These are phyloP conservation scores for Mellivora capensis DNA, from an alignment of 2,113 vertebrate genomes.

Conservation along the genomic window DNA sequence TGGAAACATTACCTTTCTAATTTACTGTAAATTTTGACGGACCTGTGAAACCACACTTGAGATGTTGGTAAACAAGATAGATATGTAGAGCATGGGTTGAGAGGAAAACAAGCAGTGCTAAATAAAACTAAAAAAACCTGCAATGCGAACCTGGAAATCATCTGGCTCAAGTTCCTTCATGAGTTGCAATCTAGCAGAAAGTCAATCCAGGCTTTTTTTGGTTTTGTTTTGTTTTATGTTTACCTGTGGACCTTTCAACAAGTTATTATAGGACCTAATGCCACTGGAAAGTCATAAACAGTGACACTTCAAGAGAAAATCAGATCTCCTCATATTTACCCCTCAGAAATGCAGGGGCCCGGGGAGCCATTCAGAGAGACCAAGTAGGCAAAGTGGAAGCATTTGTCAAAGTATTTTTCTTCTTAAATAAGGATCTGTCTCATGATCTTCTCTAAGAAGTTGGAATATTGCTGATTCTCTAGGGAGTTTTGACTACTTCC, in stretches of 20 bases:
- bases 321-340: neutral
- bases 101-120: constrained; percentile 7
- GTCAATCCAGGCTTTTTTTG: neutral
- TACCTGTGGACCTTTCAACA: neutral
- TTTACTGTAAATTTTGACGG: constrained; percentile 71
- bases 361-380: neutral
- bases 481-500: neutral
- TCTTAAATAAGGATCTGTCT: constrained; percentile 2
- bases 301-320: neutral
- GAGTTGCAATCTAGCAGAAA: neutral
- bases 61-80: constrained; percentile 63
- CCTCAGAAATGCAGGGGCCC: neutral
- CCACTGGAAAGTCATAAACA: neutral
- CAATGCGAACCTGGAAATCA: neutral
- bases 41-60: constrained; percentile 65
- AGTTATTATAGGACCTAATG: neutral
- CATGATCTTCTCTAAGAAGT: neutral
- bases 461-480: neutral
- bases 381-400: neutral
- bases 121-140: constrained; percentile 26
- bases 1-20: constrained; percentile 76
- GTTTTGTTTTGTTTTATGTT: neutral
- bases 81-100: constrained; percentile 14
- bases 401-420: constrained; percentile 36
- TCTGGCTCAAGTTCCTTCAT: neutral